Conservation (phyloP, 2,113 vertebrate species). For the Leucopternis melanops region DNA sequence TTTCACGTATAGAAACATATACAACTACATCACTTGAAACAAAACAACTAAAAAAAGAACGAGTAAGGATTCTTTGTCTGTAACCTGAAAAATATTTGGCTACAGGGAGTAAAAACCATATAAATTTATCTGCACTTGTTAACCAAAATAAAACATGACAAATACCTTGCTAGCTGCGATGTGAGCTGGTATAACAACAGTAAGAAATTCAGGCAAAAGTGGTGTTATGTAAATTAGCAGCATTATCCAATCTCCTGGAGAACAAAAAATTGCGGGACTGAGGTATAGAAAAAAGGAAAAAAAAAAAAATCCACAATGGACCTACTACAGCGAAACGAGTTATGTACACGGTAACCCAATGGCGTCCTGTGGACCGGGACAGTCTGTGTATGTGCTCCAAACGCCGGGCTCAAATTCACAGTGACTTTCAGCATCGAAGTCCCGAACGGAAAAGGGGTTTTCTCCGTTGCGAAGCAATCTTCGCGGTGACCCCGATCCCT, state of each 20-base stretch:
- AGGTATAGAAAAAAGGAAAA: slow-evolving; percentile 42
- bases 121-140: slow-evolving; percentile 4
- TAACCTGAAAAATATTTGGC: slow-evolving; percentile 39
- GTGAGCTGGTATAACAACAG: slow-evolving; percentile 47
- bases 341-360: neutral
- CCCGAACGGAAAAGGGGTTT: neutral
- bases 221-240: slow-evolving; percentile 63
- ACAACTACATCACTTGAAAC: neutral
- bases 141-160: slow-evolving; percentile 15
- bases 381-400: neutral
- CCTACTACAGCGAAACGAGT: neutral
- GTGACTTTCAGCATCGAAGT: slow-evolving; percentile 42
- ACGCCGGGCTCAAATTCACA: slow-evolving; percentile 45
- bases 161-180: neutral
- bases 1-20: neutral
- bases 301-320: slow-evolving; percentile 4
- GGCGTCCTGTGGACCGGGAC: neutral
- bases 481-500: accelerated
- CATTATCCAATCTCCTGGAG: slow-evolving; percentile 50
- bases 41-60: neutral
- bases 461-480: neutral
- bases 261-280: neutral
- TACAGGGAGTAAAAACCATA: slow-evolving; percentile 42
- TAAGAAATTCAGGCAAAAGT: slow-evolving; percentile 68
- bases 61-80: neutral